phyloP scores from a whole-genome alignment of 2,888 invertebrate genomes.

The Encarsia formosa region DNA sequence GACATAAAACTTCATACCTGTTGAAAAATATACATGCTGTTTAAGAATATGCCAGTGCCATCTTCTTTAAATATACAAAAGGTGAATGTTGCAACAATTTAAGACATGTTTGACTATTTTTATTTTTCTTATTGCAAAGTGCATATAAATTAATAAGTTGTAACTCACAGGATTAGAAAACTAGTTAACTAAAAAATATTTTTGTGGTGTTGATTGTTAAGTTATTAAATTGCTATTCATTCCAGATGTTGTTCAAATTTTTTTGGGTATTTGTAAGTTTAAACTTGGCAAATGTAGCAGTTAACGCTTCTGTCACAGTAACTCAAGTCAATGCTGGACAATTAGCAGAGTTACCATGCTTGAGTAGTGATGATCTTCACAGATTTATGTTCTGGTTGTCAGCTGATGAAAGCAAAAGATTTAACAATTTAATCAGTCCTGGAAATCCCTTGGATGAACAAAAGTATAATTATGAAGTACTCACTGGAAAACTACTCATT shows the following conservation, averaged over 20 bases:
- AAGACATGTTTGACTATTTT: constrained; percentile 7
- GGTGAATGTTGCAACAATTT: constrained; percentile 13
- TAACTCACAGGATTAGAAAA: no score
- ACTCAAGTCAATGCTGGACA: constrained; percentile 59
- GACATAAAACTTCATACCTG: background rate
- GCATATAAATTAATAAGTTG: background rate
- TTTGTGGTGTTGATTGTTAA: no score
- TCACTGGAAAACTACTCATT: constrained; percentile 64
- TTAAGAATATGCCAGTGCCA: constrained; percentile 8
- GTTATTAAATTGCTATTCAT: no score
- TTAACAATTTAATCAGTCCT: constrained; percentile 57
- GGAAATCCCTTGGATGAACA: constrained; percentile 58
- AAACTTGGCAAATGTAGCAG: constrained; percentile 26
- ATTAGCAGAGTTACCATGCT: constrained; percentile 60
- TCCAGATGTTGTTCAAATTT: constrained; percentile 23
- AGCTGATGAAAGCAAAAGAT: constrained; percentile 49
- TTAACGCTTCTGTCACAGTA: constrained; percentile 37
- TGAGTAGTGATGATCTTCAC: constrained; percentile 63
- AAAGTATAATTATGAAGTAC: constrained; percentile 67
- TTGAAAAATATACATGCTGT: background rate
- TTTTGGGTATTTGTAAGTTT: constrained; percentile 32
- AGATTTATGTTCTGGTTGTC: constrained; percentile 68
- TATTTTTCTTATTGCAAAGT: background rate
- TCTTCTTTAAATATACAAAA: constrained; percentile 10
- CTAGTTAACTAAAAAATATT: no score